Conservation (phyloP, 1,140 invertebrate genomes). For the Drosophila parvula region DNA sequence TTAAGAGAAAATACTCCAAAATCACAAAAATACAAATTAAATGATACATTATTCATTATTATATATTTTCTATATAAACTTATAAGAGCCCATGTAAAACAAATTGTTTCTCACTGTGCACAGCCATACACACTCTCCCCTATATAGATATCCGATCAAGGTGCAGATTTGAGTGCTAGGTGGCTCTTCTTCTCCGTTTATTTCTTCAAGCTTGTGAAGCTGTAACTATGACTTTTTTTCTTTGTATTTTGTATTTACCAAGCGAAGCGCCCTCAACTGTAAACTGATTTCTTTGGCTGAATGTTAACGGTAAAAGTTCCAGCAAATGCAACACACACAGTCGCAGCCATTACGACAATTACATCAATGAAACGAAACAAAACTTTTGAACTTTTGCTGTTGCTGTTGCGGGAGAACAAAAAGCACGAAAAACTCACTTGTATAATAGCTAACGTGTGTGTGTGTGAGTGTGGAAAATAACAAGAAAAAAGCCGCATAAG, state of each 20-base stretch:
- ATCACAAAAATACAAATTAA: too few species aligned
- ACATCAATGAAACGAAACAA: constrained; percentile 55
- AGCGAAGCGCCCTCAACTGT: constrained; percentile 35
- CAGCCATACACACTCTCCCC: not conserved
- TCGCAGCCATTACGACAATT: constrained; percentile 46
- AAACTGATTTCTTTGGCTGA: constrained; percentile 29
- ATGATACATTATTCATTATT: not conserved
- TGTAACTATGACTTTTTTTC: constrained; percentile 23
- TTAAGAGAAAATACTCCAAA: too few species aligned
- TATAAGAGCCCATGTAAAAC: not conserved
- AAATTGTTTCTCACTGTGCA: constrained; percentile 35
- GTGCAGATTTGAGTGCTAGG: constrained; percentile 24
- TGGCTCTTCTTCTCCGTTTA: constrained; percentile 10
- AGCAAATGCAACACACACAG: constrained; percentile 36
- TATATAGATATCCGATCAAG: constrained; percentile 22
- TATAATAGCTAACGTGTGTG: constrained; percentile 32
- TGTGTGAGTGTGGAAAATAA: constrained; percentile 49
- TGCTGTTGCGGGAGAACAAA: constrained; percentile 32
- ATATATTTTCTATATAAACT: not conserved
- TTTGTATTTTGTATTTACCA: constrained; percentile 29
- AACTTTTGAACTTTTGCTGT: constrained; percentile 47
- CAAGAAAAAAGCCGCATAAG: constrained; percentile 27
- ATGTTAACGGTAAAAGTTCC: constrained; percentile 55
- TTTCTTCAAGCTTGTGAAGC: constrained; percentile 27
- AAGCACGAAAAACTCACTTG: constrained; percentile 41